Conservation (phyloP, 2,888 invertebrate genomes). For the Plagiodera versicolora region DNA sequence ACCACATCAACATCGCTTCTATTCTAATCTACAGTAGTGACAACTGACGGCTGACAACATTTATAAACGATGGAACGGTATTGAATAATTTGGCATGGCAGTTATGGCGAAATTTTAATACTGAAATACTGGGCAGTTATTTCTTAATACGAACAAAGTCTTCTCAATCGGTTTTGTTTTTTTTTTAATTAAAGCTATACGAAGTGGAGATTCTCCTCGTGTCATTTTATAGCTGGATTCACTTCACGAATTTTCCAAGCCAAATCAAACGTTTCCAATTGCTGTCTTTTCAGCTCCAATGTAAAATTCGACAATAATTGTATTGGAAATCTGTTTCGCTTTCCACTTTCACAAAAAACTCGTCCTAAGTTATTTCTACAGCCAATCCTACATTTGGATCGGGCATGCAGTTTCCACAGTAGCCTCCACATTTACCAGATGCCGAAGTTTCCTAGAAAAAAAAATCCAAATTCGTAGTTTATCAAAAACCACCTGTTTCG, state of each 20-base stretch:
- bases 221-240: not conserved
- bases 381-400: slow-evolving; percentile 48
- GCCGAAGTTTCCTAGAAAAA: slow-evolving; percentile 54
- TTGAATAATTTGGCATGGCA: slow-evolving; percentile 27
- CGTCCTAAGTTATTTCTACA: slow-evolving; percentile 48
- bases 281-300: not conserved
- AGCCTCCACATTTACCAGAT: slow-evolving; percentile 72
- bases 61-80: not conserved
- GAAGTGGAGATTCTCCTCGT: not conserved
- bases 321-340: slow-evolving; percentile 16
- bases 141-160: slow-evolving; percentile 30
- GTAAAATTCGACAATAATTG: slow-evolving; percentile 17
- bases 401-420: slow-evolving; percentile 67
- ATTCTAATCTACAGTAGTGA: not conserved
- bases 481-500: too few species aligned
- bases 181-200: slow-evolving; percentile 15
- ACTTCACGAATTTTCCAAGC: not conserved
- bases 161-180: slow-evolving; percentile 18
- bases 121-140: slow-evolving; percentile 35
- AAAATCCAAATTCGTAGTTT: not conserved
- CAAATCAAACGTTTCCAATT: too few species aligned
- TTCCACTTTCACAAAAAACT: slow-evolving; percentile 20
- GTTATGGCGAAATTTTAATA: slow-evolving; percentile 24
- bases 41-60: not conserved
- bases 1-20: not conserved